phyloP scores from a whole-genome alignment of 2,113 vertebrate genomes.

The Macrotis lagotis region DNA sequence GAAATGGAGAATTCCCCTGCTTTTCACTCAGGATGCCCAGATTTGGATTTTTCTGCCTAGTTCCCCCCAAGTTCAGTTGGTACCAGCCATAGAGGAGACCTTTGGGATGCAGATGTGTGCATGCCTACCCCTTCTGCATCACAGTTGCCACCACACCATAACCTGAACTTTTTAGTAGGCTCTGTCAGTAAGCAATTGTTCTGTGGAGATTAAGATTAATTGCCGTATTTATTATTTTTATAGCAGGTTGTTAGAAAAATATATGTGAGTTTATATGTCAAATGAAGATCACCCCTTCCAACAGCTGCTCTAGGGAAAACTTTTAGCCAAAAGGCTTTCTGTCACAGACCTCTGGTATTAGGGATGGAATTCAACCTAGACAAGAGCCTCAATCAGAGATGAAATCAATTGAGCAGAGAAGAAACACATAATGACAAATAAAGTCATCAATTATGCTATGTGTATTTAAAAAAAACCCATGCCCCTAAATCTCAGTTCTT shows the following conservation, averaged over 20 bases:
- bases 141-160: slow-evolving; percentile 45
- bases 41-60: slow-evolving; percentile 7
- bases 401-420: slow-evolving; percentile 62
- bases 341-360: slow-evolving; percentile 40
- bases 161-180: slow-evolving; percentile 43
- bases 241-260: slow-evolving; percentile 68
- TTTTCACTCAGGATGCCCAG: not conserved
- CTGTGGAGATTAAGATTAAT: slow-evolving; percentile 54
- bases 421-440: slow-evolving; percentile 64
- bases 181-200: slow-evolving; percentile 40
- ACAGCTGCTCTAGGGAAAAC: slow-evolving; percentile 48
- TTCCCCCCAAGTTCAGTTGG: not conserved
- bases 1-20: not conserved
- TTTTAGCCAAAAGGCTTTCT: not conserved
- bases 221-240: slow-evolving; percentile 71
- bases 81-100: not conserved
- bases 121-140: not conserved
- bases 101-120: not conserved
- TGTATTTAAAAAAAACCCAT: not conserved
- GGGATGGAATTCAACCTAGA: slow-evolving; percentile 49
- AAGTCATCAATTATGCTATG: slow-evolving; percentile 54
- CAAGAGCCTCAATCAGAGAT: slow-evolving; percentile 51
- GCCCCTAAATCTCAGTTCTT: not conserved
- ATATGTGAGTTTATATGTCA: slow-evolving; percentile 66
- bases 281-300: slow-evolving; percentile 67